Percentiles rank a stretch among this genome's conserved stretches.
Conservation (phyloP, 1,140 invertebrate genomes). For the Lucilia sericata region DNA sequence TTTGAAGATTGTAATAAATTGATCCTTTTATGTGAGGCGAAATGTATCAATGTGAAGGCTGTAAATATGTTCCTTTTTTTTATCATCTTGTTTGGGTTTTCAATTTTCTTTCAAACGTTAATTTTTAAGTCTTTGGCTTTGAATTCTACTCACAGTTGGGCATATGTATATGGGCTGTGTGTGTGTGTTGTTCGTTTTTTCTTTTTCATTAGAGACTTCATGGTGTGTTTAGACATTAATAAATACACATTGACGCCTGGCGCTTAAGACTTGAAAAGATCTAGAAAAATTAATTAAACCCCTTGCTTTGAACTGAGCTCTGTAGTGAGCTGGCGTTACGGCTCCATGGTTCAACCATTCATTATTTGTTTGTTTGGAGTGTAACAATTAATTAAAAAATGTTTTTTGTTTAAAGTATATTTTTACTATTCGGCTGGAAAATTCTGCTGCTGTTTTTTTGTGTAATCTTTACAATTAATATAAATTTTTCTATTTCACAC, state of each 20-base stretch:
- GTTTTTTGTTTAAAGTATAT: not conserved
- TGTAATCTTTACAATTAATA: not conserved
- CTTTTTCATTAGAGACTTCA: not conserved
- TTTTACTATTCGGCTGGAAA: not conserved
- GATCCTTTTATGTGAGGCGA: constrained; percentile 19
- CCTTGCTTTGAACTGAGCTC: not conserved
- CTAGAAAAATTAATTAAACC: not conserved
- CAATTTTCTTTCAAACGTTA: not conserved
- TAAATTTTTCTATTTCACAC: not conserved
- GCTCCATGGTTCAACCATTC: not conserved
- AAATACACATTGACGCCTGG: not conserved
- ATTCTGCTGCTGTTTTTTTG: not conserved
- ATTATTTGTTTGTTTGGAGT: constrained; percentile 15
- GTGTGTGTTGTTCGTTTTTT: not conserved
- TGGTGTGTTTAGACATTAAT: not conserved
- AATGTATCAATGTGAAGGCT: not conserved
- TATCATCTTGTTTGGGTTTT: not conserved
- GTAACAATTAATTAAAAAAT: constrained; percentile 16
- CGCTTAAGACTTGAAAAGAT: not conserved
- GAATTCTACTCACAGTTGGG: not conserved
- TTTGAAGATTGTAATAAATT: not conserved
- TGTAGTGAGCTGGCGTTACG: too few species aligned
- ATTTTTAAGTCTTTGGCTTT: not conserved
- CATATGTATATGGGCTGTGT: not conserved
- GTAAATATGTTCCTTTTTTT: not conserved